Percentiles rank a stretch among this genome's conserved stretches.
Conservation (phyloP, 2,113 vertebrate species). For the Ciconia stormi region DNA sequence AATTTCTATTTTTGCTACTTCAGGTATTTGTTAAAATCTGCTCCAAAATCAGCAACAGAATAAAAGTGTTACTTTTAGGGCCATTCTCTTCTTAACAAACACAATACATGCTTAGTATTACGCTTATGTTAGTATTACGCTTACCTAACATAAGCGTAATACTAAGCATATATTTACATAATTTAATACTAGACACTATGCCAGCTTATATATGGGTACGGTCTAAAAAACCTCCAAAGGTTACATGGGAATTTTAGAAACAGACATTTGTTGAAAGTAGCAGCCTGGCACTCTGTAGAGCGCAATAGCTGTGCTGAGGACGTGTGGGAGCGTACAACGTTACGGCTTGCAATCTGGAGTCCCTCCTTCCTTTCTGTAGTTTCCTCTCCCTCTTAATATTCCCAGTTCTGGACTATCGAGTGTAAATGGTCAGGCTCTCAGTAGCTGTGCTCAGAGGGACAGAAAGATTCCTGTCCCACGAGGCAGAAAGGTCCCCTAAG, state of each 20-base stretch:
- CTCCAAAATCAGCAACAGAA: not conserved
- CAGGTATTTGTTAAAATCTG: not conserved
- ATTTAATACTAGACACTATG: not conserved
- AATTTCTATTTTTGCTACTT: not conserved
- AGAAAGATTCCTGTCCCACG: not conserved
- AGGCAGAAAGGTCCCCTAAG: not conserved
- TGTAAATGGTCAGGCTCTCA: not conserved
- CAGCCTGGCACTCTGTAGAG: not conserved
- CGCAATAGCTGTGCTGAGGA: not conserved
- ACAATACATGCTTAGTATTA: not conserved
- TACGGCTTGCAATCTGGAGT: not conserved
- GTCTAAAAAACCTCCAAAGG: not conserved
- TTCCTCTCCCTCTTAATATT: not conserved
- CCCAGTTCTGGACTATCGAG: fast-evolving
- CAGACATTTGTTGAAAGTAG: not conserved
- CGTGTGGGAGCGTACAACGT: fast-evolving
- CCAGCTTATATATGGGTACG: not conserved
- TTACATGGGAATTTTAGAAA: not conserved
- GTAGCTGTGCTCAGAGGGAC: not conserved
- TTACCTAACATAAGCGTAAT: not conserved
- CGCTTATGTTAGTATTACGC: no score
- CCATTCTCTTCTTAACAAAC: not conserved
- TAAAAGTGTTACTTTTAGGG: not conserved
- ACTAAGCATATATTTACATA: not conserved
- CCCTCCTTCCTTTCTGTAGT: not conserved